phyloP scores from a whole-genome alignment of 2,113 vertebrate species.

The Trinectes maculatus region DNA sequence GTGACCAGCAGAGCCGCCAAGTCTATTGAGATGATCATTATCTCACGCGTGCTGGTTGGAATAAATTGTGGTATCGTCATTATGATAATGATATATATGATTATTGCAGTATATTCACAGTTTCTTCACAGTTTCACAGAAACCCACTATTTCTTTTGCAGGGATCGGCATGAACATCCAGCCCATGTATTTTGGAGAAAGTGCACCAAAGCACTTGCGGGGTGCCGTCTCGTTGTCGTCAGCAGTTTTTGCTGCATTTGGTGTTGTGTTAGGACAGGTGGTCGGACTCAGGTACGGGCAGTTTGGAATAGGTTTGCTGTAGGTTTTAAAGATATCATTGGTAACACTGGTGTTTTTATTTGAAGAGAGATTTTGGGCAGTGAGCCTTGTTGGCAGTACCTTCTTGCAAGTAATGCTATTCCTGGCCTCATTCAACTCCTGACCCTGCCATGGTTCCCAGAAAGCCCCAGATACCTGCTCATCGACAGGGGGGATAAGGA shows the following conservation, averaged over 20 bases:
- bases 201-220: conserved; percentile 87
- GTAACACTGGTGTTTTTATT: conserved; percentile 40
- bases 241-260: conserved; percentile 88
- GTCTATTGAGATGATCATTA: conserved; percentile 92
- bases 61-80: conserved; percentile 85
- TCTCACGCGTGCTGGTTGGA: conserved; percentile 87
- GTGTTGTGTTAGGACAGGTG: conserved; percentile 88
- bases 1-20: conserved; percentile 83
- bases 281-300: conserved; percentile 85
- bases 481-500: conserved; percentile 88
- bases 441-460: conserved; percentile 89
- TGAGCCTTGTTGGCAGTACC: conserved; percentile 86
- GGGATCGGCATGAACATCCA: conserved; percentile 94
- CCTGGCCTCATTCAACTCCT: conserved; percentile 88
- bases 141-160: conserved; percentile 52
- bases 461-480: conserved; percentile 92
- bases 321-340: not conserved
- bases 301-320: too few species aligned
- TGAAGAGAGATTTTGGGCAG: conserved; percentile 88
- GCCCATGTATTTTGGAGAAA: conserved; percentile 94
- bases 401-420: conserved; percentile 88
- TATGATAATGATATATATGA: too few species aligned
- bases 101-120: not conserved
- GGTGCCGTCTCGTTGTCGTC: conserved; percentile 87
- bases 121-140: not conserved